Base-by-base conservation (phyloP, 2,797 vertebrate species). In the Petrocephalus schoutedeni region DNA sequence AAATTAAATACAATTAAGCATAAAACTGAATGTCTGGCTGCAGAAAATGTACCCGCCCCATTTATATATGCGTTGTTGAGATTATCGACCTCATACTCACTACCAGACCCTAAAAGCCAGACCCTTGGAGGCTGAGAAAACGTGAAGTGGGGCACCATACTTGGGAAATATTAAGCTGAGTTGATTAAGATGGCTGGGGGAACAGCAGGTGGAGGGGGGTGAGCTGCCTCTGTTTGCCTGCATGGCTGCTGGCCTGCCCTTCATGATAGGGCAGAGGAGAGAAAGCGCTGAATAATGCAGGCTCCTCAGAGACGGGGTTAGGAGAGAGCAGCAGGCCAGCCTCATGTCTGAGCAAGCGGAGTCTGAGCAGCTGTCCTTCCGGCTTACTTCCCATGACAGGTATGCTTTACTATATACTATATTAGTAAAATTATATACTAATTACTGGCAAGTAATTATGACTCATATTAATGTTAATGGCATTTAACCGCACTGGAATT, bases 1-100 rank as follows among this genome's bases (percentile, higher is more conserved):
- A 36, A 28, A 88, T 53, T 67, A 82, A n/a, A 82, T 64, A 83
- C 23, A 85, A 84, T 64, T 53, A 88, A 51, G 58, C 56, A 59
- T 54, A 77, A 77, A 67, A 4, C 53, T 57, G 28, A 32, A 57
- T 36, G 53, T 59, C 84, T 7, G 56, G 10, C 23, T 56, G 0
- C 53, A 58, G 4, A 86, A 86, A 64, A n/a, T 36, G 19, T 51
- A 10, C 6, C 7, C 0, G 23, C 0, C 54, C 4, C 16, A 19
- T 77, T 45, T 36, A 36, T 71, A 36, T 67, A 4, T 45, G 28
- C 36, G 6, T 77, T 77, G 41, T 77, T 77, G 71, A 41, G 0
- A 23, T 41, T 45, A 77, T 16, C 41, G 6, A 77, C 36, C 71
- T 45, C 71, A 77, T 45, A 16, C 71, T 45, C 71, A 77, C 36